Evolutionary conservation across 2,797 vertebrate species (phyloP).

Genomic region (Halcyon badia): DNA sequence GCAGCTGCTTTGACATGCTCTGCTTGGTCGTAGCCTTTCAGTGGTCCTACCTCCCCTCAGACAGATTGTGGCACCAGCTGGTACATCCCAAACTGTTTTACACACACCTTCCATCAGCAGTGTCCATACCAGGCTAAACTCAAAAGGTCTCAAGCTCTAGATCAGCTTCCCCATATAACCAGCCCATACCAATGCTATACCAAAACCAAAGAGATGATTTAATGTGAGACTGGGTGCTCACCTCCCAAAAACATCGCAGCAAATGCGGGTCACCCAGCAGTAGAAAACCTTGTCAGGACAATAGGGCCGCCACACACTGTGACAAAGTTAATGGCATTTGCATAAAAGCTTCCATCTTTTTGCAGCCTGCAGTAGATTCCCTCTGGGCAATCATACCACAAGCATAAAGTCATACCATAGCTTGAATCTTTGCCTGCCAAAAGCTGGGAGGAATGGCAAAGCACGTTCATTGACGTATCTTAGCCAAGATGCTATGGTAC

Average conservation of each 20-base stretch:
- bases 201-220: not conserved
- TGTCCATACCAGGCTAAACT: not conserved
- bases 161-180: not conserved
- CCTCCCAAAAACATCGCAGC: not conserved
- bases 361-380: not conserved
- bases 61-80: rapidly evolving
- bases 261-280: not conserved
- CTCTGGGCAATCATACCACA: conserved; percentile 13
- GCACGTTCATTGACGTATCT: not conserved
- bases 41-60: not conserved
- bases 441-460: not conserved
- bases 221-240: not conserved
- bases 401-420: conserved; percentile 10
- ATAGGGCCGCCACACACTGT: rapidly evolving
- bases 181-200: rapidly evolving
- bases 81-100: not conserved
- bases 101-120: not conserved
- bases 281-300: not conserved
- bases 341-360: conserved; percentile 39
- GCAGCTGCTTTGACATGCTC: not conserved
- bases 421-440: conserved; percentile 22
- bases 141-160: not conserved
- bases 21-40: not conserved
- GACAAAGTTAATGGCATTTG: not conserved
- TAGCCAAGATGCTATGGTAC: not conserved